phyloP scores from a whole-genome alignment of 2,797 vertebrate species.

The Crypturellus tataupa region DNA sequence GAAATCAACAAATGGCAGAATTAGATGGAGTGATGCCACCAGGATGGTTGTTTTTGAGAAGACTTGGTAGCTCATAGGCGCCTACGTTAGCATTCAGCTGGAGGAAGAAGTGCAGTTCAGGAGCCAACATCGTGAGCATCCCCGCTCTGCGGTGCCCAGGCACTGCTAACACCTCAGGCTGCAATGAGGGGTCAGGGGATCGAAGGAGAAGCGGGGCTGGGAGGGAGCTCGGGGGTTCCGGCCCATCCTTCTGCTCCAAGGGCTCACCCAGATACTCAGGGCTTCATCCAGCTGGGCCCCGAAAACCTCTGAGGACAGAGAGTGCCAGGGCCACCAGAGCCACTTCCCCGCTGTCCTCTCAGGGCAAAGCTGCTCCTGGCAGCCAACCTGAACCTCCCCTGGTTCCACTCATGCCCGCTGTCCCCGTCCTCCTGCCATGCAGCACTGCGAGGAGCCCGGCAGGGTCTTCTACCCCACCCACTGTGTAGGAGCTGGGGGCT shows the following conservation, averaged over 20 bases:
- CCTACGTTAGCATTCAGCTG: neutral
- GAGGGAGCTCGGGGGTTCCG: neutral
- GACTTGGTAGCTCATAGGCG: neutral
- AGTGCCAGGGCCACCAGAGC: neutral
- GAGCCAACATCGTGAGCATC: neutral
- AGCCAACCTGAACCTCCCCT: neutral
- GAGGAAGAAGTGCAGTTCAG: neutral
- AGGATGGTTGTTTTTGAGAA: fast-evolving
- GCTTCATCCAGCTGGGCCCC: neutral
- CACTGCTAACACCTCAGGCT: neutral
- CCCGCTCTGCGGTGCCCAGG: neutral
- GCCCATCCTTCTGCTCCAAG: neutral
- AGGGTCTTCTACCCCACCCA: no score
- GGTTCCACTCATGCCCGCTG: fast-evolving
- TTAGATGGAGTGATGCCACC: neutral
- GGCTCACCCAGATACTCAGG: neutral
- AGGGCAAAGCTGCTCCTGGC: neutral
- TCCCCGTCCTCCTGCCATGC: neutral
- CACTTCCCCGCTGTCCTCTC: neutral
- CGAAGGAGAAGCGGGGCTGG: neutral
- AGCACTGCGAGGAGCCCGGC: no score
- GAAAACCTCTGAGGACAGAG: neutral
- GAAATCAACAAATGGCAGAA: neutral
- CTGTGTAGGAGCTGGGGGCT: no score
- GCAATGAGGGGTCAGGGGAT: neutral